These are phyloP conservation scores for Nyleta sp. DNA, from an alignment of 2,888 invertebrate species.

Conservation along the genomic window DNA sequence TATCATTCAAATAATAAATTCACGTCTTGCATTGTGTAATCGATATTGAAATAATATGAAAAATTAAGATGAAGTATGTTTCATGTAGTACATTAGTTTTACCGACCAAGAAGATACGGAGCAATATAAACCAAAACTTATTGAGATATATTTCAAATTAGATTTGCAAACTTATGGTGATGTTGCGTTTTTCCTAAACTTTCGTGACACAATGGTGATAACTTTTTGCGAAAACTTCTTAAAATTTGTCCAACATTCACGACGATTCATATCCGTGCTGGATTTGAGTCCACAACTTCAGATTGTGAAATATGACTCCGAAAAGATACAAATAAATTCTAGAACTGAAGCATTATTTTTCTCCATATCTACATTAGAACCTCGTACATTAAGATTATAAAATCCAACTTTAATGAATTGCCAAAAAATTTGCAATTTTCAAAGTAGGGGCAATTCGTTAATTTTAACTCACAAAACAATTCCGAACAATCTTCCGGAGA, in stretches of 20 bases:
- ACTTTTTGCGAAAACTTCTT: slow-evolving; percentile 28
- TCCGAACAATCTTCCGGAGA: too few relatives aligned
- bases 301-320: slow-evolving; percentile 20
- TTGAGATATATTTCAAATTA: slow-evolving; percentile 31
- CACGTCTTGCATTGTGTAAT: too few relatives aligned
- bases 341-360: slow-evolving; percentile 6
- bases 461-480: too few relatives aligned
- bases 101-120: too few relatives aligned
- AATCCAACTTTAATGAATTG: not conserved
- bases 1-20: too few relatives aligned
- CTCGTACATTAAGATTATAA: not conserved
- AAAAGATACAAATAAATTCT: slow-evolving; percentile 8
- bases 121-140: too few relatives aligned
- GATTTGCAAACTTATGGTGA: slow-evolving; percentile 37
- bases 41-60: too few relatives aligned
- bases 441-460: too few relatives aligned
- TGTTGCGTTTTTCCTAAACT: slow-evolving; percentile 31
- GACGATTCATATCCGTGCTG: slow-evolving; percentile 27
- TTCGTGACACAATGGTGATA: slow-evolving; percentile 2
- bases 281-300: slow-evolving; percentile 31
- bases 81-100: too few relatives aligned
- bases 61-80: too few relatives aligned
- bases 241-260: slow-evolving; percentile 38
- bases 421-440: too few relatives aligned
- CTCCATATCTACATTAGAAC: slow-evolving; percentile 12